These are phyloP conservation scores for Neotoma lepida DNA, from an alignment of 2,113 vertebrate species.

Conservation along the genomic window DNA sequence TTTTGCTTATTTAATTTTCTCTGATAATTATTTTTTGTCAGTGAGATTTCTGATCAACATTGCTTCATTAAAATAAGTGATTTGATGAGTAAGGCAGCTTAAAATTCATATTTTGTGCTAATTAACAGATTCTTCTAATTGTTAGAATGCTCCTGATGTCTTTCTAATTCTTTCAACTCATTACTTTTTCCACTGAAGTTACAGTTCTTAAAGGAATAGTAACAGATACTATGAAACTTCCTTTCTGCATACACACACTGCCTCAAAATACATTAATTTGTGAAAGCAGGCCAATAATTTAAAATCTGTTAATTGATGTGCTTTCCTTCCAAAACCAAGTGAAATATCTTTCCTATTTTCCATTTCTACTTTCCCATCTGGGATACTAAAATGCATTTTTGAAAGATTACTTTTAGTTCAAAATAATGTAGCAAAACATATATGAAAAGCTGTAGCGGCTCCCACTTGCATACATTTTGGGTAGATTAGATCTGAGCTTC, in stretches of 20 bases:
- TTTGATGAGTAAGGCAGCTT: slow-evolving; percentile 73
- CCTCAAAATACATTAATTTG: slow-evolving; percentile 82
- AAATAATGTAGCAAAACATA: slow-evolving; percentile 76
- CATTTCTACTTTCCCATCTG: slow-evolving; percentile 82
- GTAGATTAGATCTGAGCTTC: slow-evolving; percentile 51
- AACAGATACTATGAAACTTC: slow-evolving; percentile 78
- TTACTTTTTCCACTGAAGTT: slow-evolving; percentile 80
- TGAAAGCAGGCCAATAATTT: slow-evolving; percentile 82
- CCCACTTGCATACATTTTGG: slow-evolving; percentile 68
- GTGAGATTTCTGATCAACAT: slow-evolving; percentile 71
- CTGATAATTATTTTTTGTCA: slow-evolving; percentile 71
- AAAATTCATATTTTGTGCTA: slow-evolving; percentile 79
- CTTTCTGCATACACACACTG: slow-evolving; percentile 73
- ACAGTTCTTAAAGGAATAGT: slow-evolving; percentile 81
- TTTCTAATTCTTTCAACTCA: slow-evolving; percentile 77
- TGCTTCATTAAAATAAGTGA: slow-evolving; percentile 81
- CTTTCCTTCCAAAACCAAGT: slow-evolving; percentile 81
- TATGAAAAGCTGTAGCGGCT: slow-evolving; percentile 70
- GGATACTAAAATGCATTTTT: slow-evolving; percentile 79
- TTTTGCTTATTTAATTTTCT: slow-evolving; percentile 72
- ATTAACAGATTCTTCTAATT: slow-evolving; percentile 82
- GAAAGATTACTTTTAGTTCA: slow-evolving; percentile 77
- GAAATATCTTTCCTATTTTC: slow-evolving; percentile 81
- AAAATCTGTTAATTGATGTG: slow-evolving; percentile 83
- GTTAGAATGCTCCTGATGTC: slow-evolving; percentile 78